Conservation (phyloP, 2,113 vertebrate genomes). For the Zootoca vivipara region DNA sequence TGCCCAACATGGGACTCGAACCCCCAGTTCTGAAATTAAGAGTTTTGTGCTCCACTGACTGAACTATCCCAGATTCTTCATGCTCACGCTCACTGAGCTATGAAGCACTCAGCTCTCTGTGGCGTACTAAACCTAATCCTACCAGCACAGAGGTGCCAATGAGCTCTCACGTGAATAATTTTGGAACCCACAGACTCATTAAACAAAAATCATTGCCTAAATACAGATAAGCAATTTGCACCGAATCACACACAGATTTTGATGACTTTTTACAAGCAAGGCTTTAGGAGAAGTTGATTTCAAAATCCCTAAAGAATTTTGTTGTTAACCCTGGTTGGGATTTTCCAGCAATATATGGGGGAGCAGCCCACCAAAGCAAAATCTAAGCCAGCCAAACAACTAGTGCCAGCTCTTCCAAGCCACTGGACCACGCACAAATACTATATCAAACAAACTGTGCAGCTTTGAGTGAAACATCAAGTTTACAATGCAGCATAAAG, state of each 20-base stretch:
- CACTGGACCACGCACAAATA: background rate
- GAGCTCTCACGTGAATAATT: background rate
- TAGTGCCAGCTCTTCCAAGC: background rate
- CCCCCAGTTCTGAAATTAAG: no score
- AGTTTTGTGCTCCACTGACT: no score
- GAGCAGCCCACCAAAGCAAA: background rate
- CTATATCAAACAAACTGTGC: background rate
- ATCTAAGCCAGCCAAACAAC: background rate
- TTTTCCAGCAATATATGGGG: background rate
- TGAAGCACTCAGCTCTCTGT: no score
- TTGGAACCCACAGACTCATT: background rate
- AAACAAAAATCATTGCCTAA: background rate
- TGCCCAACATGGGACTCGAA: no score
- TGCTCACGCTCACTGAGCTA: background rate
- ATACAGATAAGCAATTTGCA: background rate
- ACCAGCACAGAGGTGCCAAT: background rate
- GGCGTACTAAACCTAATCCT: no score
- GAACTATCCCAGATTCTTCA: no score
- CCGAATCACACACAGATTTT: background rate
- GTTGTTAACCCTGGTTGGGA: background rate
- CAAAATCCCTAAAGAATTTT: background rate
- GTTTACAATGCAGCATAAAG: no score
- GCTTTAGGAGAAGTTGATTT: background rate
- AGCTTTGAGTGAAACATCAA: background rate
- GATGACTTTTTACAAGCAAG: background rate